A percentile compares a stretch with the other conserved stretches of the same genome.
These are phyloP conservation scores for Stomatorhinus ivindoensis DNA, from an alignment of 2,113 vertebrate species.

Conservation along the genomic window DNA sequence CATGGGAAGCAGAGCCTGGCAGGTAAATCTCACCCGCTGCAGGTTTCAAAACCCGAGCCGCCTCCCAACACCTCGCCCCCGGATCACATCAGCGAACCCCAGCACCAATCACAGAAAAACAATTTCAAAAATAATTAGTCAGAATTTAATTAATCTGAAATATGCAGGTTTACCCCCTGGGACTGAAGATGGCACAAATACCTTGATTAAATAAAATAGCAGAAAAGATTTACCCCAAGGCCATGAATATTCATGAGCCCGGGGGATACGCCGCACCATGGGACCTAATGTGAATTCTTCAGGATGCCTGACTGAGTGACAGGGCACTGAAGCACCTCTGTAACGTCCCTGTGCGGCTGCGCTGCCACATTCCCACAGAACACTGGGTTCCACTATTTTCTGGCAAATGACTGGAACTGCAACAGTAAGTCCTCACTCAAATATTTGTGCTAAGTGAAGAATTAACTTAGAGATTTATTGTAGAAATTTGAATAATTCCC, in stretches of 20 bases:
- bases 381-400: not conserved
- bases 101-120: not conserved
- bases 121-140: not conserved
- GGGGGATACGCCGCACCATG: not conserved
- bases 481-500: not conserved
- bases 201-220: not conserved
- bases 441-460: not conserved
- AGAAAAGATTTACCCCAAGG: not conserved
- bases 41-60: not conserved
- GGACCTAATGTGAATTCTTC: not conserved
- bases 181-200: not conserved
- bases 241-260: not conserved
- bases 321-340: not conserved
- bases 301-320: not conserved
- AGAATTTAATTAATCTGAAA: conserved; percentile 7
- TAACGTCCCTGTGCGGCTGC: not conserved
- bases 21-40: not conserved
- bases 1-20: not conserved
- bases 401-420: not conserved
- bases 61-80: not conserved
- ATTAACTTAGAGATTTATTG: not conserved
- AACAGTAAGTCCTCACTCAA: not conserved
- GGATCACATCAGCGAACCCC: not conserved
- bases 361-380: not conserved
- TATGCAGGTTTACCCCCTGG: not conserved